A percentile compares a stretch with the other conserved stretches of the same genome.
These are phyloP conservation scores for Parthenolecanium corni DNA, from an alignment of 2,888 invertebrate species.

Conservation along the genomic window DNA sequence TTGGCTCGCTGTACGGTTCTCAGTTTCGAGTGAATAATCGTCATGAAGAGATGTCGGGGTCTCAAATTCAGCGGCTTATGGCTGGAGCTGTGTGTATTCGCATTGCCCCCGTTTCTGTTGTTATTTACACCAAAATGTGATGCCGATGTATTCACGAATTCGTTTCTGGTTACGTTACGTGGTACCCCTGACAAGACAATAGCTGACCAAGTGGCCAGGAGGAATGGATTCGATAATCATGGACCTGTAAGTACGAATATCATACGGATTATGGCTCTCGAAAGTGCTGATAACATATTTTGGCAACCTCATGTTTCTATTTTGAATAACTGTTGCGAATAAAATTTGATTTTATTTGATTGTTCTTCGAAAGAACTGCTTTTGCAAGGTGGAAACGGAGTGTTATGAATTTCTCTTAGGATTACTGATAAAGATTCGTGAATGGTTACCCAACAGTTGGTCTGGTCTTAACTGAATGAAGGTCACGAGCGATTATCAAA, in stretches of 20 bases:
- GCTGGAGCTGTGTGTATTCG: slow-evolving; percentile 24
- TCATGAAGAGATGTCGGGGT: slow-evolving; percentile 28
- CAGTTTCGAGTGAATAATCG: slow-evolving; percentile 27
- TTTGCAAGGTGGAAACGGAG: too few species aligned
- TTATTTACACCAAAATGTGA: slow-evolving; percentile 8
- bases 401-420: too few species aligned
- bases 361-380: too few species aligned
- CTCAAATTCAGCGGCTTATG: slow-evolving; percentile 26
- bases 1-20: background rate
- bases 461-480: too few species aligned
- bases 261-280: background rate
- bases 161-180: slow-evolving; percentile 82
- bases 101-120: slow-evolving; percentile 8
- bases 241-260: slow-evolving; percentile 67
- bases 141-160: slow-evolving; percentile 80
- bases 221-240: slow-evolving; percentile 86
- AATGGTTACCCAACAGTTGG: too few species aligned
- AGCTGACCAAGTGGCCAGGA: slow-evolving; percentile 68
- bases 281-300: background rate
- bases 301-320: too few species aligned
- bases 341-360: too few species aligned
- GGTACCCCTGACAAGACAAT: slow-evolving; percentile 61
- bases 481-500: too few species aligned
- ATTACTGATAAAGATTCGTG: too few species aligned
- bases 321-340: too few species aligned